Evolutionary conservation across 2,113 vertebrate species (phyloP).

Genomic region (Bufo gargarizans): DNA sequence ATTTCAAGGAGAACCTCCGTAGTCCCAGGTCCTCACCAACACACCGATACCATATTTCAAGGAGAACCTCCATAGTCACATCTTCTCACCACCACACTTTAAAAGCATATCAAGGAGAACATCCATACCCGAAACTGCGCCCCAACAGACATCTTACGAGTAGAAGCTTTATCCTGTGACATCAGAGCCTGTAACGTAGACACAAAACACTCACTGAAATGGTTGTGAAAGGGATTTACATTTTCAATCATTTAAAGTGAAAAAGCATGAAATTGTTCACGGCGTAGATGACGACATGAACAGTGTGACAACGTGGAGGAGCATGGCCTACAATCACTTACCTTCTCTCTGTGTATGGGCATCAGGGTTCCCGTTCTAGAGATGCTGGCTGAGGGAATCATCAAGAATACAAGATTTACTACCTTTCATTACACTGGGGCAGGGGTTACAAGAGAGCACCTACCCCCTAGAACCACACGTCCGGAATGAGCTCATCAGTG

Average conservation of each 20-base stretch:
- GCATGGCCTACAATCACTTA: slow-evolving; percentile 43
- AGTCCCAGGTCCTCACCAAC: neutral
- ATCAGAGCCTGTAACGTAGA: slow-evolving; percentile 3
- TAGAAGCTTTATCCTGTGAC: neutral
- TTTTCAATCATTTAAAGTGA: no score
- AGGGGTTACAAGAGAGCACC: neutral
- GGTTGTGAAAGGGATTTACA: no score
- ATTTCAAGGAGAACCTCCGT: neutral
- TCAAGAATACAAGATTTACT: slow-evolving; percentile 10
- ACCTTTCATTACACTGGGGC: neutral
- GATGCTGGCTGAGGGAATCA: slow-evolving; percentile 70
- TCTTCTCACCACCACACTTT: slow-evolving; percentile 58
- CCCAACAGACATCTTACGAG: slow-evolving; percentile 75
- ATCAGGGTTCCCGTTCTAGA: slow-evolving; percentile 77
- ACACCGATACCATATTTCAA: neutral
- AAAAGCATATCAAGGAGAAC: neutral
- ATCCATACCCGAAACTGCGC: slow-evolving; percentile 76
- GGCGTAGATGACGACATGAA: no score
- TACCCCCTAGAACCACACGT: no score
- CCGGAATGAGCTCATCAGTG: neutral
- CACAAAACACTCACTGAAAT: neutral
- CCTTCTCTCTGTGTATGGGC: slow-evolving; percentile 72
- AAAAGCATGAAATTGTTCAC: no score
- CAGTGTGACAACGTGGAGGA: no score
- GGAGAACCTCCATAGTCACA: slow-evolving; percentile 67